A percentile compares a stretch with the other conserved stretches of the same genome.
Conservation (phyloP, 2,888 invertebrate genomes). For the Allacma fusca region DNA sequence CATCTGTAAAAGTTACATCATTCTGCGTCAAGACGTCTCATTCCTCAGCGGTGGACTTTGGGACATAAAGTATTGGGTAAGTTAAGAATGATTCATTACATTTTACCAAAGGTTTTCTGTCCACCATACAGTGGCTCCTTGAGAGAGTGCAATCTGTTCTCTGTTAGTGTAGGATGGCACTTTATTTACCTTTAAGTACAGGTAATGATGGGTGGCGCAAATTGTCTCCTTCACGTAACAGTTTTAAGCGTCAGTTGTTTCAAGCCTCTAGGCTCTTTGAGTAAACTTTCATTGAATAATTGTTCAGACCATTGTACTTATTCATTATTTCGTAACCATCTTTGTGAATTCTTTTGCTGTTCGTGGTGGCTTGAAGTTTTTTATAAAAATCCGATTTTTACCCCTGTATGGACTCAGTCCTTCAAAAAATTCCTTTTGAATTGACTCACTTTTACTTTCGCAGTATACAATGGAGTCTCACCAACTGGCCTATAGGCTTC, state of each 20-base stretch:
- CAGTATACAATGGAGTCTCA: no score
- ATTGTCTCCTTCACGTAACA: background rate
- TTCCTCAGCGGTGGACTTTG: background rate
- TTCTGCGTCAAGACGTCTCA: background rate
- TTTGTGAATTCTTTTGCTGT: no score
- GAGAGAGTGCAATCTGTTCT: background rate
- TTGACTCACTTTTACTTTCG: no score
- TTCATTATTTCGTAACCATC: no score
- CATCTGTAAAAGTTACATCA: background rate
- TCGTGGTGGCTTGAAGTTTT: no score
- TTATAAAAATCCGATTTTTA: no score
- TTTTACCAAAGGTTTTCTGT: background rate
- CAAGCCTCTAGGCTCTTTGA: background rate
- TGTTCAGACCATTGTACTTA: no score
- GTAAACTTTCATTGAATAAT: background rate
- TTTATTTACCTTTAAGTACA: background rate
- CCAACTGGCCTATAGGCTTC: no score
- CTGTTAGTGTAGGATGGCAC: background rate
- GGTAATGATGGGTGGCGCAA: background rate
- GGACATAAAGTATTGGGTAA: conserved; percentile 3
- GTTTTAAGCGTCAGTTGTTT: background rate
- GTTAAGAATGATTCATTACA: background rate
- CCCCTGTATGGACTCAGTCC: no score
- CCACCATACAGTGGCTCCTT: background rate
- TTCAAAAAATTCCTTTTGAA: no score